Evolutionary conservation across 2,797 vertebrate species (phyloP), one percentile per base, ranked within the genome.

Genomic region (Sebastes baramenuke): DNA sequence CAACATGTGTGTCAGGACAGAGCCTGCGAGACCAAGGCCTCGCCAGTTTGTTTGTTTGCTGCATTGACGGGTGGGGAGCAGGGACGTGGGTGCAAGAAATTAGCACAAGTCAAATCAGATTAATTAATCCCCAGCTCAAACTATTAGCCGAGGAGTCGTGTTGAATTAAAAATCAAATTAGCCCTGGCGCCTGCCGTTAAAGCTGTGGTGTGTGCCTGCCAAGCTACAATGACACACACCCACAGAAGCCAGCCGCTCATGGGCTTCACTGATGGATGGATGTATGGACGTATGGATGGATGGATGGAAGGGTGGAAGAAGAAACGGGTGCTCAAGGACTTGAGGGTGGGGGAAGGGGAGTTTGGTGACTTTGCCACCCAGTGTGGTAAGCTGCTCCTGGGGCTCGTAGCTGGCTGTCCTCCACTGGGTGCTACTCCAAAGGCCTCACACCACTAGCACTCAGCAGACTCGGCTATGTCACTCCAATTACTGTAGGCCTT

Each of bases 131-230:
- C 32, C 87, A 76, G 81, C 90, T 95, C 87, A 92, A 90, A 91
- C 88, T 88, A 93, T 95, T 94, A 95, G 91, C 89, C 25, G 72
- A 92, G 89, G 88, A 95, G 95, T 96, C 96, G 72, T 73, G 86
- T 95, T 94, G 93, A 93, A 96, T 96, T 96, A 96, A 95, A 96
- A 95, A 94, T 96, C 95, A 95, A 96, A 96, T 96, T 96, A 96
- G 91, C 82, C 88, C 81, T 84, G 89, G 92, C 77, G 89, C 88
- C 90, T 92, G 91, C 87, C 82, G 81, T 92, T 94, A 84, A 92
- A 80, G 93, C 82, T 85, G 89, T 85, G 82, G 83, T 83, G 74
- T 87, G 77, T 79, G 87, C 79, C 84, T 88, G 92, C 89, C 90
- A 90, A 91, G 85, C 90, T 77, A 55, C 81, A 82, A 83, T 93